Base-by-base conservation (phyloP, 2,888 invertebrate genomes). In the Apamea monoglypha region DNA sequence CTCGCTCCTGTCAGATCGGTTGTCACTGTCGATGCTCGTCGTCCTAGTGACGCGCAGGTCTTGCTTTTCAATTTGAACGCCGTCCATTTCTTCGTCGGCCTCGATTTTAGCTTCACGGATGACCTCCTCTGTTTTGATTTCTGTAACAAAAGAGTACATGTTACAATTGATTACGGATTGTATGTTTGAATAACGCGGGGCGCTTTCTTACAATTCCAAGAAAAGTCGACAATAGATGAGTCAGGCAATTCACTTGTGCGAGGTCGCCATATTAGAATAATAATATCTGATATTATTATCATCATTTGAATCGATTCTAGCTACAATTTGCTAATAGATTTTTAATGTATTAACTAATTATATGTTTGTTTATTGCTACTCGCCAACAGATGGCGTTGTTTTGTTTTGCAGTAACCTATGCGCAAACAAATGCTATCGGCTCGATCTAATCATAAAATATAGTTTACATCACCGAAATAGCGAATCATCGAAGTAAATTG, bases 1-100 rank as follows among this genome's bases (percentile, higher is more conserved):
- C 73, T 96, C 97, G 88, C 97, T 97, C 87, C 97, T 96, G 80
- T 97, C 97, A 63, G 97, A 97, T 69, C 97, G 94, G 88, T 97
- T 97, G 90, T 97, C 97, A 85, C 97, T 97, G 90, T 97, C 97
- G 81, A 97, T 97, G 91, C 96, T 96, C 36, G 94, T 95, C 1
- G 97, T 96, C 70, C 96, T 93, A 71, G 94, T 93, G 69, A 92
- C 91, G 80, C 96, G 92, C 50, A 94, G 87, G 81, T 95, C 95
- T 71, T 94, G 93, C 50, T 91, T 93, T 76, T 95, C 95, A 78
- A 93, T 92, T 91, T 93, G 93, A 92, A 96, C 93, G 77, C 91
- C 92, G 81, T 94, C 93, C 93, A 94, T 94, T 88, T 95, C 92
- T 88, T 93, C 91, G 82, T 92, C 91, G 80, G 94, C 91, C 89